Conservation (phyloP, 2,113 vertebrate species). For the Cyanoramphus novaezelandiae region DNA sequence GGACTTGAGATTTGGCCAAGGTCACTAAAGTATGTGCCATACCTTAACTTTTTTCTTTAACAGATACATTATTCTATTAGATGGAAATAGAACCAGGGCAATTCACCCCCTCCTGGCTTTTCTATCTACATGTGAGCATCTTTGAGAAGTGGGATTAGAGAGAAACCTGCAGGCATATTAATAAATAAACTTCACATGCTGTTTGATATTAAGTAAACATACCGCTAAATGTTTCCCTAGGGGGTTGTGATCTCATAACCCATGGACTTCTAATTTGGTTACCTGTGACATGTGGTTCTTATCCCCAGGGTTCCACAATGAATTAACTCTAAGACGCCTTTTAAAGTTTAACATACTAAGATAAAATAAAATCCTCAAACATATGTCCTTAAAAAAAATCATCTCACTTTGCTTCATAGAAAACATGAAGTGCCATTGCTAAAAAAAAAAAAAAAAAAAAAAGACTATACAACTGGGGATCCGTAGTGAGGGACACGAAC, state of each 20-base stretch:
- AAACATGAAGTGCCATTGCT: not conserved
- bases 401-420: not conserved
- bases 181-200: conserved; percentile 85
- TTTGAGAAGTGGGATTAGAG: conserved; percentile 80
- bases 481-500: not conserved
- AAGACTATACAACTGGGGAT: not conserved
- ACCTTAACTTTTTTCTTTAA: conserved; percentile 53
- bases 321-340: conserved; percentile 69
- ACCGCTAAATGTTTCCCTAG: conserved; percentile 77
- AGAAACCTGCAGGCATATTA: conserved; percentile 82
- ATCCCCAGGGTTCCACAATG: conserved; percentile 43
- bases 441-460: not conserved
- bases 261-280: conserved; percentile 79
- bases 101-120: conserved; percentile 71
- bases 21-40: not conserved
- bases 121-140: conserved; percentile 72
- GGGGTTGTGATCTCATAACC: conserved; percentile 77
- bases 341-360: conserved; percentile 36
- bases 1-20: conserved; percentile 33
- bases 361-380: conserved; percentile 4
- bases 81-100: conserved; percentile 69
- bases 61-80: conserved; percentile 69
- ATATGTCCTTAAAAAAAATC: not conserved
- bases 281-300: conserved; percentile 73
- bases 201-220: conserved; percentile 85